These are phyloP conservation scores for Trimorus sp. DNA, from an alignment of 2,888 invertebrate species.

Conservation along the genomic window DNA sequence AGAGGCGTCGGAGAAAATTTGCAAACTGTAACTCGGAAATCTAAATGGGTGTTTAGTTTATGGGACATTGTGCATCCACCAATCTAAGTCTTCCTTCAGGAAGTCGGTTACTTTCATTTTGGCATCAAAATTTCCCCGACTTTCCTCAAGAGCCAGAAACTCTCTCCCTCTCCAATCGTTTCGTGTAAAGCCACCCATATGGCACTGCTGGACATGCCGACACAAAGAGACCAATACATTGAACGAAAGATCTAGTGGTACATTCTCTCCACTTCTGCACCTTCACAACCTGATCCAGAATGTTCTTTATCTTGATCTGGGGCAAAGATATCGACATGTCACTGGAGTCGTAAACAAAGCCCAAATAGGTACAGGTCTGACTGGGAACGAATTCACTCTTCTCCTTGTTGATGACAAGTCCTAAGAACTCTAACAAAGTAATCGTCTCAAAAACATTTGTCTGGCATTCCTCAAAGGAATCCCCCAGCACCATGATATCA, in stretches of 20 bases:
- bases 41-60: slow-evolving; percentile 24
- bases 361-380: too few relatives aligned
- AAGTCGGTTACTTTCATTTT: slow-evolving; percentile 3
- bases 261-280: slow-evolving; percentile 9
- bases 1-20: slow-evolving; percentile 48
- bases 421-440: slow-evolving; percentile 9
- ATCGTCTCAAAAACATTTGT: slow-evolving; percentile 5
- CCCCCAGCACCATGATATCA: slow-evolving; percentile 8
- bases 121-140: slow-evolving; percentile 15
- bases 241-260: slow-evolving; percentile 11
- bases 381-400: slow-evolving; percentile 7
- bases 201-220: slow-evolving; percentile 9
- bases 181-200: slow-evolving; percentile 8
- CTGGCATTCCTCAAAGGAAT: slow-evolving; percentile 3
- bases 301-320: not conserved
- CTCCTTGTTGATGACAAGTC: slow-evolving; percentile 4
- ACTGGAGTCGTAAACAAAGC: slow-evolving; percentile 3
- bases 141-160: slow-evolving; percentile 3
- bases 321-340: slow-evolving; percentile 11
- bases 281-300: not conserved
- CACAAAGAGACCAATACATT: slow-evolving; percentile 6
- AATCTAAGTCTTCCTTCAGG: slow-evolving; percentile 26
- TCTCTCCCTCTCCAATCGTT: slow-evolving; percentile 10
- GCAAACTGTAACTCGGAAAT: slow-evolving; percentile 12
- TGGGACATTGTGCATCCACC: slow-evolving; percentile 33